phyloP scores from a whole-genome alignment of 1,140 invertebrate genomes.

The Stegodyphus dumicola region DNA sequence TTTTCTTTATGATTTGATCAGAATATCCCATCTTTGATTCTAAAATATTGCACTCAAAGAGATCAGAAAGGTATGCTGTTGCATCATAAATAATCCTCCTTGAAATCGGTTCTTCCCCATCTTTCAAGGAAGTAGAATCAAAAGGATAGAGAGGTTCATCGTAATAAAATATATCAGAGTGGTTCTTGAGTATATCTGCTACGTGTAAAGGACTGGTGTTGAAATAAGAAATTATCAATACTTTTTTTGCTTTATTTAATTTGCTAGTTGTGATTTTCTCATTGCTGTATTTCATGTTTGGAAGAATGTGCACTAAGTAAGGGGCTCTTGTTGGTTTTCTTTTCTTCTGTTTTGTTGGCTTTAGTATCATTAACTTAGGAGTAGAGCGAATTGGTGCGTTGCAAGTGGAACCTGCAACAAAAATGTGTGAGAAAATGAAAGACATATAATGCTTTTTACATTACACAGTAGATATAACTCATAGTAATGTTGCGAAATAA shows the following conservation, averaged over 20 bases:
- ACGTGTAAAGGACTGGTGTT: constrained; percentile 7
- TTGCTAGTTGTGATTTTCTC: too few relatives aligned
- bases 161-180: constrained; percentile 41
- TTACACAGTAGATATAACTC: too few relatives aligned
- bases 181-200: constrained; percentile 28
- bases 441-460: too few relatives aligned
- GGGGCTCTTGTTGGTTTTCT: too few relatives aligned
- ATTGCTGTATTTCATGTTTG: too few relatives aligned
- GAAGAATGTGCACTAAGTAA: too few relatives aligned
- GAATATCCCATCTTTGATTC: constrained; percentile 37
- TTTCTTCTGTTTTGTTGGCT: too few relatives aligned
- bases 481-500: too few relatives aligned
- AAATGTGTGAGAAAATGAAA: too few relatives aligned
- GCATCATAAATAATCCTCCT: constrained; percentile 31
- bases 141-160: constrained; percentile 41
- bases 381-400: too few relatives aligned
- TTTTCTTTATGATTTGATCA: constrained; percentile 29
- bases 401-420: too few relatives aligned
- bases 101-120: constrained; percentile 43
- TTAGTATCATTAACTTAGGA: too few relatives aligned
- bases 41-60: constrained; percentile 41
- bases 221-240: constrained; percentile 47
- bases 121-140: constrained; percentile 9
- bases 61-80: constrained; percentile 16
- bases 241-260: neutral